Percentiles rank a stretch among this genome's conserved stretches.
Evolutionary conservation across 2,888 invertebrate species (phyloP).

Genomic region (Gortyna flavago): DNA sequence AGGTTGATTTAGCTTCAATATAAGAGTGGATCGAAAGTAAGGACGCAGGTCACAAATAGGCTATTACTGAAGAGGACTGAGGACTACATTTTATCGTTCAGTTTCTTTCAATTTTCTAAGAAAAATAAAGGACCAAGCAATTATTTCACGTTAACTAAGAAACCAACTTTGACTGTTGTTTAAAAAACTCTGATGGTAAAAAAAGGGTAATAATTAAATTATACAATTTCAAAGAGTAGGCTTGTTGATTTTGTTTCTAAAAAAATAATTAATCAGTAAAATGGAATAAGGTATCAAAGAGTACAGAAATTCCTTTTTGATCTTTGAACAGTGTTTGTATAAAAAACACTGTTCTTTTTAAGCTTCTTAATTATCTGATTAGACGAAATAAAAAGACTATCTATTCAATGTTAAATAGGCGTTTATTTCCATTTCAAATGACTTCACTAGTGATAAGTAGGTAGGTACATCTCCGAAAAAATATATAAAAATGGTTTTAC

Average conservation of each 20-base stretch:
- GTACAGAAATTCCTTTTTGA: constrained; percentile 50
- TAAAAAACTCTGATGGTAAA: constrained; percentile 9
- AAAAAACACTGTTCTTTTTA: constrained; percentile 52
- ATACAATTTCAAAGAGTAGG: constrained; percentile 58
- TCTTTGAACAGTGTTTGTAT: constrained; percentile 51
- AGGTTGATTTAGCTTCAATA: constrained; percentile 21
- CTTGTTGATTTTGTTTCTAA: constrained; percentile 39
- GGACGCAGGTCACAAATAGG: constrained; percentile 53
- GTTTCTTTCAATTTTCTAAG: constrained; percentile 47
- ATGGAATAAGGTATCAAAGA: constrained; percentile 65
- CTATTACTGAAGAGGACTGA: constrained; percentile 50
- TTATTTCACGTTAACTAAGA: constrained; percentile 32
- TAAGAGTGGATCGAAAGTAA: constrained; percentile 16
- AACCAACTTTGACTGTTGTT: constrained; percentile 5
- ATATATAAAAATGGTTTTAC: constrained; percentile 12
- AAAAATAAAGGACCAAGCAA: constrained; percentile 30
- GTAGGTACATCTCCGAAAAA: not conserved
- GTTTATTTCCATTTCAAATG: constrained; percentile 2
- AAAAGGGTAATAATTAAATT: constrained; percentile 62
- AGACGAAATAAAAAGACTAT: constrained; percentile 15
- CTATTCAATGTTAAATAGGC: constrained; percentile 8
- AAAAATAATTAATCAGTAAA: constrained; percentile 54
- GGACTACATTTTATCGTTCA: constrained; percentile 34
- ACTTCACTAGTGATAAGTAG: not conserved
- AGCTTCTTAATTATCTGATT: constrained; percentile 28